Evolutionary conservation across 2,113 vertebrate species (phyloP).

Genomic region (Oreochromis tanganicae): DNA sequence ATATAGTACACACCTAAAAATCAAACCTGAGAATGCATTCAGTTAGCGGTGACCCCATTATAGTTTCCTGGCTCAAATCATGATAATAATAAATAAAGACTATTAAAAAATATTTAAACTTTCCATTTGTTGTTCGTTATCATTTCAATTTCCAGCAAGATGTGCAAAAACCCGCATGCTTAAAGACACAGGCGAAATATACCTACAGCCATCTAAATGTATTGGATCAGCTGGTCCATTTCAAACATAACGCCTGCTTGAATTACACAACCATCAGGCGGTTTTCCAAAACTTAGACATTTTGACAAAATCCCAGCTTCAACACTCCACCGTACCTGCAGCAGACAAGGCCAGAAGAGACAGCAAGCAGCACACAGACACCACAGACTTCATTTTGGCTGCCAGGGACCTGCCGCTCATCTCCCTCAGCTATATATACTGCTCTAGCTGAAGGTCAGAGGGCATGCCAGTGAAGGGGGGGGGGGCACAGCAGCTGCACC

Average conservation of each 20-base stretch:
- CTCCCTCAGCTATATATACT: slow-evolving; percentile 62
- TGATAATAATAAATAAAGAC: background rate
- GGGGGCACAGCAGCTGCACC: slow-evolving; percentile 31
- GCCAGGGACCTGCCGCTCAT: slow-evolving; percentile 52
- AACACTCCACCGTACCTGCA: slow-evolving; percentile 54
- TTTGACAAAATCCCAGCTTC: background rate
- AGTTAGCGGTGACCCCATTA: background rate
- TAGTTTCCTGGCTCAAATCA: background rate
- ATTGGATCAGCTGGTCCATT: background rate
- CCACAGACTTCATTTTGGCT: slow-evolving; percentile 68
- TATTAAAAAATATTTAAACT: background rate
- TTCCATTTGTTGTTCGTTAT: background rate
- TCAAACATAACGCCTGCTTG: background rate
- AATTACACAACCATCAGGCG: background rate
- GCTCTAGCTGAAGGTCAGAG: slow-evolving; percentile 56
- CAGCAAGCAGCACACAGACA: slow-evolving; percentile 55
- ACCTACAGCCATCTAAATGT: background rate
- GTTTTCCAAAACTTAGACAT: background rate
- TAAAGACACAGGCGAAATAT: background rate
- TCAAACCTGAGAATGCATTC: background rate
- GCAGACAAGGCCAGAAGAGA: slow-evolving; percentile 57
- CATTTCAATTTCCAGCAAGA: background rate
- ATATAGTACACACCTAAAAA: background rate
- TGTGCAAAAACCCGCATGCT: background rate
- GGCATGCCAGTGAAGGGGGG: slow-evolving; percentile 28